Conservation (phyloP, 2,888 invertebrate genomes). For the Dasysyrphus tricinctus region DNA sequence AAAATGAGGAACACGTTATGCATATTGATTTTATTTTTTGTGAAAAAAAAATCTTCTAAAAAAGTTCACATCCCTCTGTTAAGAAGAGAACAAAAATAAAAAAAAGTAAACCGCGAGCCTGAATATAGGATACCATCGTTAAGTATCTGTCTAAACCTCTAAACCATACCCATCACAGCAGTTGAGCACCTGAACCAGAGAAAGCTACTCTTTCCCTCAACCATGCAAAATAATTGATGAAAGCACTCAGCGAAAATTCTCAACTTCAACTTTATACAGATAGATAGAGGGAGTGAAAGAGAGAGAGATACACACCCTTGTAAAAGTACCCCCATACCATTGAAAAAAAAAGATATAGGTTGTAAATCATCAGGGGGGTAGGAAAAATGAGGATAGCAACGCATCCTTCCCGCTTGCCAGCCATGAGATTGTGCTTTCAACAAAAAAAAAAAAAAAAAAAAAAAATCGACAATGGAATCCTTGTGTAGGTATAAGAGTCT, state of each 20-base stretch:
- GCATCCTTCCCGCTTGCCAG: no score
- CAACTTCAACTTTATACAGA: constrained; percentile 46
- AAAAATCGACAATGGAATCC: constrained; percentile 54
- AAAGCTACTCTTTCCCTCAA: constrained; percentile 35
- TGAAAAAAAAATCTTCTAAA: not conserved
- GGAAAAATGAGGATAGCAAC: constrained; percentile 19
- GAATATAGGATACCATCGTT: constrained; percentile 48
- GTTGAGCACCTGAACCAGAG: constrained; percentile 61
- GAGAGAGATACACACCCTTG: not conserved
- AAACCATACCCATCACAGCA: constrained; percentile 41
- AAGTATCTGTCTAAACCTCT: constrained; percentile 50
- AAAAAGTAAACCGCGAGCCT: constrained; percentile 23
- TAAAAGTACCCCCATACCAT: not conserved
- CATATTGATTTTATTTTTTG: constrained; percentile 38
- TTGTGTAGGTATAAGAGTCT: constrained; percentile 55
- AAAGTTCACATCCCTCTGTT: not conserved
- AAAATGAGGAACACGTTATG: constrained; percentile 28
- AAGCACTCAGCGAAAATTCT: constrained; percentile 68
- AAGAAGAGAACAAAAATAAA: not conserved
- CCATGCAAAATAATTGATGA: constrained; percentile 66
- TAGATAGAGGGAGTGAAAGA: constrained; percentile 2
- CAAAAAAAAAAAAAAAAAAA: constrained; percentile 4
- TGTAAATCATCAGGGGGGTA: constrained; percentile 56
- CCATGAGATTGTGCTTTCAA: constrained; percentile 50
- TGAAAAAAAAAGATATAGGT: constrained; percentile 38